Base-by-base conservation (phyloP, 92 coral and sea anemone genomes). In the Zoanthus sansibaricus region DNA sequence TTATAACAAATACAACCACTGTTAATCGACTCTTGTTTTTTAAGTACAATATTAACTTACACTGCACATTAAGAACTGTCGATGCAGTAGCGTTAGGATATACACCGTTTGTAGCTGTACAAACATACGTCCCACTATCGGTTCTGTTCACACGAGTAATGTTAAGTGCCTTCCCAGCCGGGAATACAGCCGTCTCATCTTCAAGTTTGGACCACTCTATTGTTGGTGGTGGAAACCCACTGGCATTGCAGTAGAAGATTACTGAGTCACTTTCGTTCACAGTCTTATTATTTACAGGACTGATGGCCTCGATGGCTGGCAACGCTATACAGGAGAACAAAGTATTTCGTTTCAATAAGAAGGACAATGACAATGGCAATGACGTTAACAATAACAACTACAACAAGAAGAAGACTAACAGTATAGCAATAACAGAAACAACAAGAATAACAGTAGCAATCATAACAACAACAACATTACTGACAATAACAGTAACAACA, bases 171-270 rank as follows among this genome's bases (percentile, higher is more conserved):
- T 90, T 75, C 55, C 90, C 93, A 17, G 51, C 32, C 7, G 59
- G 75, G 13, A 90, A 14, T 4, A 75, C 46, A 18, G 30, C 21
- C 30, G 18, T 51, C 0, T 82, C 86, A 5, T 82, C 82, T 9
- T 32, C 78, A 74, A 47, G 20, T 17, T 83, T 88, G 46, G 55
- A 48, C 93, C 93, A 91, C 46, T 78, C 64, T 9, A 91, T 83
- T 9, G 66, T 45, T n/a, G 93, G 93, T 49, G 64, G 67, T 7
- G 93, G 93, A 6, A 87, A 74, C 25, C 93, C 93, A 32, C 88
- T 82, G 33, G 90, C 93, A 58, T 91, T 87, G 71, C 93, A 91
- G 77, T 74, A 91, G 32, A 91, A 6, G 9, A 20, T 55, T 32
- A 68, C 52, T 0, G 86, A 75, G 45, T 75, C 75, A 16, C 82